These are phyloP conservation scores for Astyanax mexicanus DNA, from an alignment of 2,797 vertebrate genomes.

Conservation along the genomic window DNA sequence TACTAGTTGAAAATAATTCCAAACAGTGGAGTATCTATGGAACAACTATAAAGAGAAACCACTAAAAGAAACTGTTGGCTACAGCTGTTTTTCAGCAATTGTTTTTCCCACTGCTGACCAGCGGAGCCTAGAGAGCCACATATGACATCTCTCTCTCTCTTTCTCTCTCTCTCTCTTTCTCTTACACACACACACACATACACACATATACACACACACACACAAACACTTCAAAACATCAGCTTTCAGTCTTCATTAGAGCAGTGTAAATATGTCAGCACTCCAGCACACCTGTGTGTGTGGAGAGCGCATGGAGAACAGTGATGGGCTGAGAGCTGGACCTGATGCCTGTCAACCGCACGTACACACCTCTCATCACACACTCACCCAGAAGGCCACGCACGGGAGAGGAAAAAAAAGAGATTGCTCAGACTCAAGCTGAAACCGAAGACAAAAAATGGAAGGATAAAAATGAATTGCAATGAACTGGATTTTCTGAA, in stretches of 20 bases:
- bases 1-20: too few relatives aligned
- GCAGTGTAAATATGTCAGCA: conserved; percentile 33
- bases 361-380: not conserved
- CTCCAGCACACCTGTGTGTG: conserved; percentile 26
- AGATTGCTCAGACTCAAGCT: not conserved
- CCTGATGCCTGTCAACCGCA: conserved; percentile 1
- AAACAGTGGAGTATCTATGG: not conserved
- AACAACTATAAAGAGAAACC: too few relatives aligned
- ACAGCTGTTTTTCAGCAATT: conserved; percentile 9
- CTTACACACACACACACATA: not conserved
- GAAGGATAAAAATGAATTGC: not conserved
- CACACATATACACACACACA: not conserved
- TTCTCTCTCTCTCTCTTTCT: too few relatives aligned
- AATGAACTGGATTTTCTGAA: too few relatives aligned
- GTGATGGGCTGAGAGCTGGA: conserved; percentile 10
- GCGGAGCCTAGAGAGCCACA: not conserved
- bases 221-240: not conserved
- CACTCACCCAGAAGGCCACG: not conserved
- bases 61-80: not conserved
- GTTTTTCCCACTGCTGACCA: not conserved
- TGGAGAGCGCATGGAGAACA: not conserved
- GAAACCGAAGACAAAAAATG: too few relatives aligned
- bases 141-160: not conserved
- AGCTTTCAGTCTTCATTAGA: conserved; percentile 23
- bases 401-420: not conserved